Base-by-base conservation (phyloP, 1,140 invertebrate genomes). In the Trachymyrmex septentrionalis region DNA sequence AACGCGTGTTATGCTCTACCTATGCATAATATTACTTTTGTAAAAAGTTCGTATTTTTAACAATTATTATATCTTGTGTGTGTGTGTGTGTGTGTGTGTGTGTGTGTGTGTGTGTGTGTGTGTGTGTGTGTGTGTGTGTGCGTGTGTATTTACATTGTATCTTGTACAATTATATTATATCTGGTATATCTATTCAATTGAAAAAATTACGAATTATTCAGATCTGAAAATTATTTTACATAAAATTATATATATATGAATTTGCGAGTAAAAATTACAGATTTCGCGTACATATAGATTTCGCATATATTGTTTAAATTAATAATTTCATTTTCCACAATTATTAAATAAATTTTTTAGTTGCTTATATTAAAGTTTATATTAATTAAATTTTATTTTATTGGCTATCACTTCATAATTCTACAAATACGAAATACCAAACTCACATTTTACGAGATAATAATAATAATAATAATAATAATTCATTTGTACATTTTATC, bases 351-450 rank as follows among this genome's bases (percentile, higher is more conserved):
- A 69, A 48, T 50, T 50, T 69, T 69, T 69, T 55, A 21, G 30
- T 10, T 30, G 5, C 34, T 73, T 57, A 30, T 30, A 30, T 50
- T n/a, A 55, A 30, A n/a, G 12, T 73, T 73, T 73, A 53, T 30
- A 53, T 50, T n/a, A 55, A 30, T 73, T 57, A 73, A 53, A 55
- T 73, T 73, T 73, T 34, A 19, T 53, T 72, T 53, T 72, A 72
- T 69, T 50, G 38, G 4, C 55, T 53, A 30, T 73, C 27, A 53
- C 50, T 30, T 53, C 27, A 34, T 73, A 73, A 73, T 55, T 53
- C 16, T 19, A 59, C 19, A 75, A 57, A 38, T 9, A 24, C 10
- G 7, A 27, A 63, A 77, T 16, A 12, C 7, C 14, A 76, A 61
- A 61, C 5, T 44, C 24, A 38, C 7, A 27, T 44, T 63, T 63